Base-by-base conservation (phyloP, 2,113 vertebrate species). In the Pachyramphus minor region DNA sequence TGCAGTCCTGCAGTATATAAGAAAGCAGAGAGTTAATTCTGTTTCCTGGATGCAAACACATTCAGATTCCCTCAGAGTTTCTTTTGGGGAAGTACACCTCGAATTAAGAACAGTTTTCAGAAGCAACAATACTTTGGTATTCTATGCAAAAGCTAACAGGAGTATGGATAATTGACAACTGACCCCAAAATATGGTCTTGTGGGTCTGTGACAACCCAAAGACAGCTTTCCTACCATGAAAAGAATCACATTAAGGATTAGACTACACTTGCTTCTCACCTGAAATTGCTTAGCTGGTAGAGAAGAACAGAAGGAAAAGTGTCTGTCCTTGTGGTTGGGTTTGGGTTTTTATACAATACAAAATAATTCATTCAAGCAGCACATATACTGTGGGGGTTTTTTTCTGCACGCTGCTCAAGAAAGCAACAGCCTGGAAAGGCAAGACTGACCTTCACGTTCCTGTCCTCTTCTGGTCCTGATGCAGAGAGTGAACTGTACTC, bases 371-470 rank as follows among this genome's bases (percentile, higher is more conserved):
- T 49, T 78, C 69, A 75, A 72, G 71, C 27, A 78, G 25, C 33
- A 35, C 50, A 28, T 33, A 18, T 30, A 50, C 11, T 12, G 4
- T 12, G 8, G 4, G 9, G 1, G 0, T 39, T 67, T 56, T 44
- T 33, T 31, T 8, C 55, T 69, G 24, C 56, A 11, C 62, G 24
- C 67, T 89, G 63, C 69, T 84, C 50, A 84, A 80, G 71, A 85
- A 71, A 90, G 39, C 39, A 92, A 28, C 50, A 89, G 41, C 49
- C 58, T 71, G 49, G 28, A 78, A 81, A 87, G 35, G 21, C 22
- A 81, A 72, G 56, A 27, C 39, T 81, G 77, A 55, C 35, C 8
- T 75, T 89, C 47, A 67, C 2, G 1, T 55, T 94, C 22, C 60
- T 82, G 14, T 64, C 33, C 10, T 59, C 35, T 84, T 93, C 77